Base-by-base conservation (phyloP, 1,140 invertebrate species). In the Stegodyphus dumicola region DNA sequence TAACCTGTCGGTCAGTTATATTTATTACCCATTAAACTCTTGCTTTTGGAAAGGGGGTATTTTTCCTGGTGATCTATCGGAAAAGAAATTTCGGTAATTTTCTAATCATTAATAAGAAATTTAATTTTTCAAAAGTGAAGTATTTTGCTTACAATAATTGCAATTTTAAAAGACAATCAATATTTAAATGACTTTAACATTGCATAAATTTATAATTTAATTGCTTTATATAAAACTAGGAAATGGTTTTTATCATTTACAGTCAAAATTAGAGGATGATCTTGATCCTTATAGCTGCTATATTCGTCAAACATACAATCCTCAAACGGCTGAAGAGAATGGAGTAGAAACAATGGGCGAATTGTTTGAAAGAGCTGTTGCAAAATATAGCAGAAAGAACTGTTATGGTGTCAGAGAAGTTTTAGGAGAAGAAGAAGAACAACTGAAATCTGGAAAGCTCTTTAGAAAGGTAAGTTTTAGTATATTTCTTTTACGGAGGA, bases 371-470 rank as follows among this genome's bases (percentile, higher is more conserved):
- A 95, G 94, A 90, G 94, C 96, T 18, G 92, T 93, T 6, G 93
- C 93, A 84, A 92, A 93, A 71, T 95, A 96, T 91, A 92, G 92
- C 0, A 92, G 94, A 9, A 94, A 94, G 88, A 93, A 91, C 54
- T 98, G 96, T 89, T 92, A 99, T 51, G 98, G 98, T 11, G 98
- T 96, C 0, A 92, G 98, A 70, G 93, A 97, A 88, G 94, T 99
- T 75, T 92, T 99, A 6, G 94, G 94, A 71, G 97, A 98, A 90
- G 96, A 98, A 89, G 96, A 99, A 89, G 98, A 99, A 90, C 90
- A 94, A 2, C 97, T 99, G 90, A 93, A 95, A 0, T 98, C 98
- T 91, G 98, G 98, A 69, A 93, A 96, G 89, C 93, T 98, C 33
- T 99, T 99, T 89, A 99, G 99, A 91, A 99, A 99, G 90, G 92